Conservation (phyloP, 2,888 invertebrate genomes). For the Morpho helenor region DNA sequence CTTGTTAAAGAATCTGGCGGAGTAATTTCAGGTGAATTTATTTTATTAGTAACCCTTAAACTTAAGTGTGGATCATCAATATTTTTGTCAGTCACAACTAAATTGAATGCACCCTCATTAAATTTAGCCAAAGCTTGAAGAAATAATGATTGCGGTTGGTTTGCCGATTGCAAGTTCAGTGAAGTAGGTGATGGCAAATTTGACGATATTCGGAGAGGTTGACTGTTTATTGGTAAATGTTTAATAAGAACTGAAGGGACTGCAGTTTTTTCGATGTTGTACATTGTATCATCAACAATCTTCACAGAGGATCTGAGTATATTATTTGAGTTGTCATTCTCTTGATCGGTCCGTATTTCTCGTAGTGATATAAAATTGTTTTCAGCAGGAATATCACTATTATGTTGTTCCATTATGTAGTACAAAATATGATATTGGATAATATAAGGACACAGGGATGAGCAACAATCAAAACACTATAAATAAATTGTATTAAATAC, state of each 20-base stretch:
- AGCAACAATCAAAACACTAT: no score
- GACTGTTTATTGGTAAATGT: slow-evolving; percentile 24
- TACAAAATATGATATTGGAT: no score
- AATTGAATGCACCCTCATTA: slow-evolving; percentile 43
- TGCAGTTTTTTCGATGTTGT: slow-evolving; percentile 14
- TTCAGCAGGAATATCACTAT: slow-evolving; percentile 6
- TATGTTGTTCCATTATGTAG: slow-evolving; percentile 17
- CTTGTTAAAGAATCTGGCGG: slow-evolving; percentile 61
- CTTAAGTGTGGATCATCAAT: slow-evolving; percentile 3
- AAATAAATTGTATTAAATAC: no score
- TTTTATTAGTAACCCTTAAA: not conserved
- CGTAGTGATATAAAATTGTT: slow-evolving; percentile 8
- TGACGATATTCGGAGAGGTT: slow-evolving; percentile 31
- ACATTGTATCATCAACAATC: slow-evolving; percentile 1
- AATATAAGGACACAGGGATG: no score
- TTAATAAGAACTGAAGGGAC: slow-evolving; percentile 33
- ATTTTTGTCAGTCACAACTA: slow-evolving; percentile 22
- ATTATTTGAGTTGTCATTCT: slow-evolving; percentile 15
- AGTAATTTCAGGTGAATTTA: slow-evolving; percentile 40
- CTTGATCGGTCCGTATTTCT: slow-evolving; percentile 14
- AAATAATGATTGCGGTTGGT: slow-evolving; percentile 53
- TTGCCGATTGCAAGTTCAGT: slow-evolving; percentile 22
- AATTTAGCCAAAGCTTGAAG: slow-evolving; percentile 54
- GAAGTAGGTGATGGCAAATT: slow-evolving; percentile 37
- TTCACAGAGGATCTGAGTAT: not conserved